phyloP scores from a whole-genome alignment of 2,113 vertebrate genomes.

The Abramis brama region DNA sequence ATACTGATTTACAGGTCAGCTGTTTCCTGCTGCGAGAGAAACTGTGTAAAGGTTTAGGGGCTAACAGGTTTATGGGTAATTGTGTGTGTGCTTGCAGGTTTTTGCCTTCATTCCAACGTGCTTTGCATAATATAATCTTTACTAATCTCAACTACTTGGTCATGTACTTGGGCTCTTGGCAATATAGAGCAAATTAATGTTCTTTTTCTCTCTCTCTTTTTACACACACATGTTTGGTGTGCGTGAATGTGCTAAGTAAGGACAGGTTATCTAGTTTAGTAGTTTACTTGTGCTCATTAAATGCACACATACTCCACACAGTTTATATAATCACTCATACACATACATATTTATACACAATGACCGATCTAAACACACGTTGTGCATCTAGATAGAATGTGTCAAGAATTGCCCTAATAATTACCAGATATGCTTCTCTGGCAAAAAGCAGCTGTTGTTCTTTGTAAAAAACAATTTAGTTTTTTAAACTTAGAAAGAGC shows the following conservation, averaged over 20 bases:
- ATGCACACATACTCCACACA: not conserved
- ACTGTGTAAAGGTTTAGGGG: constrained; percentile 25
- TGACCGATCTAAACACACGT: not conserved
- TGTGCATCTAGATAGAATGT: not conserved
- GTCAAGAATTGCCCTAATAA: not conserved
- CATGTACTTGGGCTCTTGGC: not conserved
- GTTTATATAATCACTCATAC: not conserved
- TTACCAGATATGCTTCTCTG: not conserved
- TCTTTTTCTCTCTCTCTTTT: not conserved
- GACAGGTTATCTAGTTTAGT: not conserved
- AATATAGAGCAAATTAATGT: not conserved
- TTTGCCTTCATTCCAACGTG: not conserved
- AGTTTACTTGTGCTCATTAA: constrained; percentile 4
- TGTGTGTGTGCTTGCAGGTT: not conserved
- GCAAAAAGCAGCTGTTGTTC: not conserved
- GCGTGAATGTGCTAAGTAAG: not conserved
- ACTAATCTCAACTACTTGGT: constrained; percentile 3
- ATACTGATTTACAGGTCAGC: constrained; percentile 43
- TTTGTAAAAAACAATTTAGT: not conserved
- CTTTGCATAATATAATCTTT: constrained; percentile 14
- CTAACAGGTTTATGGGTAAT: constrained; percentile 10
- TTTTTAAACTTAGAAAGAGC: not conserved
- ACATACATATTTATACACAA: not conserved
- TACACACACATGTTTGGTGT: not conserved
- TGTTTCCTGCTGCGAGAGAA: constrained; percentile 32